Conservation (phyloP, 2,888 invertebrate species). For the Zygaena filipendulae region DNA sequence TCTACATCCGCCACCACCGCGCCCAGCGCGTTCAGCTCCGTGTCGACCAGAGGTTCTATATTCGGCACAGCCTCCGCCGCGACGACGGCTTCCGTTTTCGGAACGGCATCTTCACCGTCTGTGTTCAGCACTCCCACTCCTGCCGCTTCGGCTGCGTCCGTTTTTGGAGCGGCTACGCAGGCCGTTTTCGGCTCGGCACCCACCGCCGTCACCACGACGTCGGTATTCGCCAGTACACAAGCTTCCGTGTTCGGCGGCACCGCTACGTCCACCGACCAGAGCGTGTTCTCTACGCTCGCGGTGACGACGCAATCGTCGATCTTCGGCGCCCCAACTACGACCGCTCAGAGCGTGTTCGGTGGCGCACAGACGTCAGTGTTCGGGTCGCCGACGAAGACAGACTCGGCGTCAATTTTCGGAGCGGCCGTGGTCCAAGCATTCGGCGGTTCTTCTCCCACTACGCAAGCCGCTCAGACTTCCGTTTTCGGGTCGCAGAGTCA, state of each 20-base stretch:
- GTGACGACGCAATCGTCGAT: conserved; percentile 24
- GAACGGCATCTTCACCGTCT: conserved; percentile 22
- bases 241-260: conserved; percentile 29
- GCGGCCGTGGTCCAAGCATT: conserved; percentile 17
- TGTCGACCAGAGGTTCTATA: too few species aligned
- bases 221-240: conserved; percentile 20
- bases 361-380: conserved; percentile 23
- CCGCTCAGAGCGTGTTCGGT: conserved; percentile 15
- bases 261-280: conserved; percentile 22
- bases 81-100: conserved; percentile 23
- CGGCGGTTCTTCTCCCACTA: conserved; percentile 12
- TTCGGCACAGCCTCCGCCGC: conserved; percentile 16
- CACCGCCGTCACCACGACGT: conserved; percentile 14
- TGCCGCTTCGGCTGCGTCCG: conserved; percentile 18
- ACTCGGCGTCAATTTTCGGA: conserved; percentile 22
- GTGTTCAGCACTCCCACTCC: conserved; percentile 19
- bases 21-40: too few species aligned
- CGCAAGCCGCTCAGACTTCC: conserved; percentile 17
- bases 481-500: conserved; percentile 23
- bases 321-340: conserved; percentile 21
- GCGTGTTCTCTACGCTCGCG: conserved; percentile 25
- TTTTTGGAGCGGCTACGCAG: conserved; percentile 16
- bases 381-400: conserved; percentile 21
- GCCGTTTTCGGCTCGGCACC: conserved; percentile 1
- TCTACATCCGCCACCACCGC: neutral